Evolutionary conservation across 2,888 invertebrate species (phyloP), one percentile per base, ranked within the genome.

Genomic region (Myathropa florea): DNA sequence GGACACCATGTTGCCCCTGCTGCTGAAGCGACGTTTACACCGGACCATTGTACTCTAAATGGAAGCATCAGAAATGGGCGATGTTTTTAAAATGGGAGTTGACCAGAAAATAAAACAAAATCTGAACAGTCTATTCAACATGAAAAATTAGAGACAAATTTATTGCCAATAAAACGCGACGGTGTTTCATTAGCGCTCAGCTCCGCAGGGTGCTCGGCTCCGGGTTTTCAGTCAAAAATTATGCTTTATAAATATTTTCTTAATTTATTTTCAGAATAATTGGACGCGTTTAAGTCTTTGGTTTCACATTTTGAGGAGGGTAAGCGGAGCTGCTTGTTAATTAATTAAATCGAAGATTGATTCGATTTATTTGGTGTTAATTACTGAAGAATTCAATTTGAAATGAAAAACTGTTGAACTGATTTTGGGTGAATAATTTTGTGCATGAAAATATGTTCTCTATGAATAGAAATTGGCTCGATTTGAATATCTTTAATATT

Each of bases 111-210:
- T 30, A 28, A 64, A 46, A 39, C 0, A 18, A 68, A 61, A 28
- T 60, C 53, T 18, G 23, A 36, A 63, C 14, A 55, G 0, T 67
- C 61, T 39, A 73, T 61, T 68, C 73, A 73, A 75, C 28, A 70
- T 65, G n/a, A 57, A 68, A 78, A 85, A 68, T 70, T 73, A 68
- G 73, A 78, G 26, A 33, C 65, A 77, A 85, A 85, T 85, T 85
- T 85, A 85, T 85, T 53, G 77, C 36, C 77, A 70, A 68, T 81
- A 67, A 81, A 85, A 73, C 30, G 72, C 77, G 81, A 81, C 76
- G 77, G 81, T 77, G 81, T 85, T 85, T 85, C 77, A 81, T 85
- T 81, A 73, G 81, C 59, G 68, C 77, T 77, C 72, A 72, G 24
- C 85, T 36, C 85, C 60, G 70, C 77, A 65, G 81, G 81, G 81